These are phyloP conservation scores for Thymelicus lineola DNA, from an alignment of 2,888 invertebrate species.

Conservation along the genomic window DNA sequence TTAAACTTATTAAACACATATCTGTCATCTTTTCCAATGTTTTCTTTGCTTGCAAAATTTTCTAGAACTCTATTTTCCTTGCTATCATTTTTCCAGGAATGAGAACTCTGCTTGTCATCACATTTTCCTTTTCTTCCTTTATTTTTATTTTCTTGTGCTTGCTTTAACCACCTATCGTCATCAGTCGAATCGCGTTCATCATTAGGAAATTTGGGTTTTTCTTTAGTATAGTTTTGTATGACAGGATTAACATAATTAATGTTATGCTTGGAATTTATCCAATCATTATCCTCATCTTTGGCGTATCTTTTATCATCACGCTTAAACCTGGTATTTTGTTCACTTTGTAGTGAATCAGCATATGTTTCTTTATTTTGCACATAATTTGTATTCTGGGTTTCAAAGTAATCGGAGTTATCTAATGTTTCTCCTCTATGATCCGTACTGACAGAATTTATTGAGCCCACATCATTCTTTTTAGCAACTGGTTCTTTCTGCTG, in stretches of 20 bases:
- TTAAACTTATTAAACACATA: too few species aligned
- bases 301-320: constrained; percentile 13
- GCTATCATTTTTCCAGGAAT: too few species aligned
- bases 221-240: too few species aligned
- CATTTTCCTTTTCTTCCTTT: constrained; percentile 77
- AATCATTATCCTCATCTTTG: constrained; percentile 1
- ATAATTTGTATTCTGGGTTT: neutral
- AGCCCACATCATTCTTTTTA: constrained; percentile 60
- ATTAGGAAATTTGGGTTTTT: neutral
- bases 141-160: constrained; percentile 52
- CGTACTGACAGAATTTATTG: constrained; percentile 58
- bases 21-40: too few species aligned
- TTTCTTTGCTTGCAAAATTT: too few species aligned
- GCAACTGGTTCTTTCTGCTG: too few species aligned
- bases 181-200: neutral
- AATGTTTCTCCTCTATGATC: constrained; percentile 44
- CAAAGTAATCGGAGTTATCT: neutral
- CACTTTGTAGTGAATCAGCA: constrained; percentile 30
- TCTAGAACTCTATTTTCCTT: too few species aligned
- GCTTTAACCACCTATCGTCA: constrained; percentile 13
- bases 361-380: constrained; percentile 27
- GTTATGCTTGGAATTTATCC: constrained; percentile 10
- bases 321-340: constrained; percentile 12
- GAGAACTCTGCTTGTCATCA: constrained; percentile 19
- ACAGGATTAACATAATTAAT: too few species aligned